Evolutionary conservation across 2,113 vertebrate species (phyloP).

Genomic region (Agelaius phoeniceus): DNA sequence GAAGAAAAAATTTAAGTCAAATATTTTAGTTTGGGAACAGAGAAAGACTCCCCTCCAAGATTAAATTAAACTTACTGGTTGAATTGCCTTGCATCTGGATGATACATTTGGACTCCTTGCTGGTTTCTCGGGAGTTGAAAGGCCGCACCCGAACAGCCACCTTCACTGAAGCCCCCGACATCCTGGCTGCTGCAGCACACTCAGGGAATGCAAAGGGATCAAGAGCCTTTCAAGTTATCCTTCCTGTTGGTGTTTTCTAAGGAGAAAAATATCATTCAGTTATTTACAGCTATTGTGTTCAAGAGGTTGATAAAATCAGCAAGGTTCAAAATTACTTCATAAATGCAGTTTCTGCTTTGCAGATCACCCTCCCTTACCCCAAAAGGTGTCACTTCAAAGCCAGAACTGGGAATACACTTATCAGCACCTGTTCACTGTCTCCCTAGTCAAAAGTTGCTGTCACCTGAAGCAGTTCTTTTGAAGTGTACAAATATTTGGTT

Average conservation of each 20-base stretch:
- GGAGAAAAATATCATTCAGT: not conserved
- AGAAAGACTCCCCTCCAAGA: not conserved
- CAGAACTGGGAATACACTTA: not conserved
- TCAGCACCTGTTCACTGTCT: not conserved
- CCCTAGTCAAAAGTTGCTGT: not conserved
- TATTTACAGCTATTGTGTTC: not conserved
- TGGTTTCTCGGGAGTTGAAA: constrained; percentile 93
- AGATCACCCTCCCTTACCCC: not conserved
- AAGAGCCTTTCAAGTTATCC: not conserved
- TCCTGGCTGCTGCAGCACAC: constrained; percentile 56
- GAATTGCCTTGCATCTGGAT: constrained; percentile 99
- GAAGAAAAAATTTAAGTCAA: not conserved
- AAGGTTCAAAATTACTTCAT: not conserved
- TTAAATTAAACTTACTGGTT: constrained; percentile 88
- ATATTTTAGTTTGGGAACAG: not conserved
- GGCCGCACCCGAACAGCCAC: constrained; percentile 96
- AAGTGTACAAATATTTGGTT: not conserved
- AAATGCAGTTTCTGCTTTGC: not conserved
- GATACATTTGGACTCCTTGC: constrained; percentile 98
- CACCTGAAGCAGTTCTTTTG: not conserved
- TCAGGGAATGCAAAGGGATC: not conserved
- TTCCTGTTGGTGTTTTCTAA: constrained; percentile 30
- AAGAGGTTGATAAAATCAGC: not conserved
- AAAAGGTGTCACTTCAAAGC: not conserved
- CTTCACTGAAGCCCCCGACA: constrained; percentile 98